A percentile compares a stretch with the other conserved stretches of the same genome.
Conservation (phyloP, 1,140 invertebrate genomes). For the Orchestia grillus region DNA sequence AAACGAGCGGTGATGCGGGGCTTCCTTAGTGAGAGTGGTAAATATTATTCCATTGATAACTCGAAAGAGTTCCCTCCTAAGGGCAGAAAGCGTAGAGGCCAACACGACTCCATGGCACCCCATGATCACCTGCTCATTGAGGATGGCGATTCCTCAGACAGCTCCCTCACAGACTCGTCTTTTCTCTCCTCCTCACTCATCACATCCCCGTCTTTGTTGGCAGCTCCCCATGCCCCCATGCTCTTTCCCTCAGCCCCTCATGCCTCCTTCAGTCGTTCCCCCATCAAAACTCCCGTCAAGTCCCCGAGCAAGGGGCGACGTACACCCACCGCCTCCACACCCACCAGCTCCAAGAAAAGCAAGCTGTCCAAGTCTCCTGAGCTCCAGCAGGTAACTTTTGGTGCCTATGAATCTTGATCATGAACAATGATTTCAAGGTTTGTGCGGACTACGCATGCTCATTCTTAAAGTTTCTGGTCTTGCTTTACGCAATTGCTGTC, state of each 20-base stretch:
- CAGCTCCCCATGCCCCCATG: neutral
- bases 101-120: conserved; percentile 22
- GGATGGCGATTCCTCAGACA: conserved; percentile 38
- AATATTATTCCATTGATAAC: conserved; percentile 57
- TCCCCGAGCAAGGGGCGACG: conserved; percentile 34
- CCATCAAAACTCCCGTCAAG: conserved; percentile 15
- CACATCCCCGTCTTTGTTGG: conserved; percentile 16
- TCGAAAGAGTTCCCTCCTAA: conserved; percentile 43
- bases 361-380: conserved; percentile 11
- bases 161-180: conserved; percentile 23
- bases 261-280: neutral
- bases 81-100: conserved; percentile 41
- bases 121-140: conserved; percentile 37
- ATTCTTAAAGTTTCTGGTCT: no score
- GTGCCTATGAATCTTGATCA: neutral
- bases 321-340: conserved; percentile 47
- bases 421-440: no score
- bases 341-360: conserved; percentile 38
- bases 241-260: neutral
- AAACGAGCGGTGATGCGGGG: conserved; percentile 66
- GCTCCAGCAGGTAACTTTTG: conserved; percentile 10
- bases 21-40: conserved; percentile 63
- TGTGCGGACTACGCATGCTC: no score
- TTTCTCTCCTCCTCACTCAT: conserved; percentile 9
- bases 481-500: no score